Conservation (phyloP, 2,113 vertebrate genomes). For the Oceanodroma tethys region DNA sequence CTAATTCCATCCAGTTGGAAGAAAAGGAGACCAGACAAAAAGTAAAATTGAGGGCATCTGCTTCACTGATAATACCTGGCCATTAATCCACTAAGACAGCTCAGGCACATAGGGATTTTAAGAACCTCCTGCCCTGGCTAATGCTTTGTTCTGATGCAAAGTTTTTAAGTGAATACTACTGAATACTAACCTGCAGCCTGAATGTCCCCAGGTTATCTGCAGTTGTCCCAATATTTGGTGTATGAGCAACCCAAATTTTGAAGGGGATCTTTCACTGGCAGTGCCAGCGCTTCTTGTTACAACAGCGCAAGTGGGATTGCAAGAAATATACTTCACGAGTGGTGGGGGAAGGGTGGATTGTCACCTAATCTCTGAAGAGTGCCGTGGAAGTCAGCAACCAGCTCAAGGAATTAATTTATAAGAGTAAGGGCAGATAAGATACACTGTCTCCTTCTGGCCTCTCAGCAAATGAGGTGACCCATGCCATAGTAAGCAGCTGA, state of each 20-base stretch:
- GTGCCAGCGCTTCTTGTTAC: background rate
- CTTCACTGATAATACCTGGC: slow-evolving; percentile 14
- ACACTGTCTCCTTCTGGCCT: background rate
- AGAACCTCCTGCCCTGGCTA: background rate
- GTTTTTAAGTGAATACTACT: background rate
- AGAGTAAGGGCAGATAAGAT: background rate
- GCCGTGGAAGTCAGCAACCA: background rate
- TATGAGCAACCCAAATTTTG: background rate
- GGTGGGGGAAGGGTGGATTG: background rate
- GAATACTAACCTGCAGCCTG: background rate
- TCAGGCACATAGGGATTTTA: background rate
- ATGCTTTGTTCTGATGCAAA: background rate
- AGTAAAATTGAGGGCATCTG: background rate
- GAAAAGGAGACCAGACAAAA: slow-evolving; percentile 7
- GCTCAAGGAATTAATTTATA: background rate
- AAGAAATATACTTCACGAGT: background rate
- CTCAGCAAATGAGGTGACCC: background rate
- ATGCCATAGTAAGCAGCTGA: background rate
- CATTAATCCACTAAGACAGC: slow-evolving; percentile 1
- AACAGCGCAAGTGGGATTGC: background rate
- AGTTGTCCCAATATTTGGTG: background rate
- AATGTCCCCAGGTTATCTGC: background rate
- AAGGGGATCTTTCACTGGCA: background rate
- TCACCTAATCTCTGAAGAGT: background rate
- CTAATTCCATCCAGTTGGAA: background rate